Evolutionary conservation across 1,140 invertebrate species (phyloP).

Genomic region (Trinorchestia longiramus): DNA sequence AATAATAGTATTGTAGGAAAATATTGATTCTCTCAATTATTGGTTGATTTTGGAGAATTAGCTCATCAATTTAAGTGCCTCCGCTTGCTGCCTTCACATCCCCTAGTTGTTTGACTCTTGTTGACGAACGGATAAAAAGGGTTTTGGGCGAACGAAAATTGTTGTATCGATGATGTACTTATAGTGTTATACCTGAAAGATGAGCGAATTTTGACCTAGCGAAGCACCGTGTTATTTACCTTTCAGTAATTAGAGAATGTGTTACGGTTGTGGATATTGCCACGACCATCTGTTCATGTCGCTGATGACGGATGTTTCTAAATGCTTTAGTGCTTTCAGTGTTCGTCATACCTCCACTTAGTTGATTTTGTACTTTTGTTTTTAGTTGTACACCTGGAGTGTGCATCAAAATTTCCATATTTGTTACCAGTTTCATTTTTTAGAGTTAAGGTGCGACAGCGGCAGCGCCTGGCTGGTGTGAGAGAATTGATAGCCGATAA

Average conservation of each 20-base stretch:
- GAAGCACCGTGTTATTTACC: background rate
- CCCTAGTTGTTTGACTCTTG: conserved; percentile 5
- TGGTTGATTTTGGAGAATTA: conserved; percentile 11
- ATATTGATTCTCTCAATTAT: background rate
- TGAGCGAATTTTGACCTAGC: background rate
- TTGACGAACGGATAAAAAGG: background rate
- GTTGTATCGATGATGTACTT: background rate
- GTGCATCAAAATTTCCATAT: background rate
- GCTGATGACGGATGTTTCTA: background rate
- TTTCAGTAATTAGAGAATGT: background rate
- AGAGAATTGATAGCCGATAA: background rate
- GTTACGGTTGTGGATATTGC: background rate
- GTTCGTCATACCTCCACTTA: background rate
- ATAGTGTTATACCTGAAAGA: background rate
- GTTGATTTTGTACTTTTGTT: background rate
- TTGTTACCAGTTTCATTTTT: background rate
- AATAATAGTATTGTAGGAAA: background rate
- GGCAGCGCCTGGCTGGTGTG: background rate
- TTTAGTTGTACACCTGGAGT: background rate
- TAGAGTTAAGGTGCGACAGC: background rate
- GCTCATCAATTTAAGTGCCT: conserved; percentile 14
- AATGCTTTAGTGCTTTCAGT: background rate
- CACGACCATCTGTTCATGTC: background rate
- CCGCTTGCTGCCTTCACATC: background rate
- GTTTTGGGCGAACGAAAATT: background rate